phyloP scores from a whole-genome alignment of 2,797 vertebrate genomes.

The Paramormyrops hopkinsi region DNA sequence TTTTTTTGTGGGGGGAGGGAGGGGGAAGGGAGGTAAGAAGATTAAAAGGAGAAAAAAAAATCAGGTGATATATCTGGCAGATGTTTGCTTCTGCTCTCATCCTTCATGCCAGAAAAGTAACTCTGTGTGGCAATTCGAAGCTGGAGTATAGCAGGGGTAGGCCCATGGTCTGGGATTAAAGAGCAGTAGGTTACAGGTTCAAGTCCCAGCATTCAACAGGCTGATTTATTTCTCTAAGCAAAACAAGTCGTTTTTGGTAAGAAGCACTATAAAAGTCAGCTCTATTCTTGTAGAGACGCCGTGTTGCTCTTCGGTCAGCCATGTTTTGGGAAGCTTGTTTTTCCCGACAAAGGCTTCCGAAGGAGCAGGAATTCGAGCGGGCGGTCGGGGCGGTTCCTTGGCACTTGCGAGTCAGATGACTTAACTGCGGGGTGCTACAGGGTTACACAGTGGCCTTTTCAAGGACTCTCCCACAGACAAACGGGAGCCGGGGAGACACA shows the following conservation, averaged over 20 bases:
- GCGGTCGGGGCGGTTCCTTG: not conserved
- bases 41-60: not conserved
- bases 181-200: not conserved
- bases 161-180: not conserved
- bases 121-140: not conserved
- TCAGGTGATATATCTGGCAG: not conserved
- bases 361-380: not conserved
- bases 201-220: not conserved
- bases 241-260: not conserved
- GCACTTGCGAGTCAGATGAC: not conserved
- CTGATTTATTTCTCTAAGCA: not conserved
- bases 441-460: not conserved
- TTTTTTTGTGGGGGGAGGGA: not conserved
- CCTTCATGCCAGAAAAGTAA: not conserved
- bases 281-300: not conserved
- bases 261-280: not conserved
- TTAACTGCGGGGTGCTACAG: not conserved
- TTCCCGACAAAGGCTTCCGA: not conserved
- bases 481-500: constrained; percentile 38
- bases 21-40: not conserved
- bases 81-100: not conserved
- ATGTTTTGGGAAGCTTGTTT: not conserved
- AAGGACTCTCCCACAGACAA: constrained; percentile 21
- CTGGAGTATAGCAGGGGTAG: not conserved
- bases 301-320: not conserved